Conservation (phyloP, 2,797 vertebrate genomes). For the Muscicapa comitata region DNA sequence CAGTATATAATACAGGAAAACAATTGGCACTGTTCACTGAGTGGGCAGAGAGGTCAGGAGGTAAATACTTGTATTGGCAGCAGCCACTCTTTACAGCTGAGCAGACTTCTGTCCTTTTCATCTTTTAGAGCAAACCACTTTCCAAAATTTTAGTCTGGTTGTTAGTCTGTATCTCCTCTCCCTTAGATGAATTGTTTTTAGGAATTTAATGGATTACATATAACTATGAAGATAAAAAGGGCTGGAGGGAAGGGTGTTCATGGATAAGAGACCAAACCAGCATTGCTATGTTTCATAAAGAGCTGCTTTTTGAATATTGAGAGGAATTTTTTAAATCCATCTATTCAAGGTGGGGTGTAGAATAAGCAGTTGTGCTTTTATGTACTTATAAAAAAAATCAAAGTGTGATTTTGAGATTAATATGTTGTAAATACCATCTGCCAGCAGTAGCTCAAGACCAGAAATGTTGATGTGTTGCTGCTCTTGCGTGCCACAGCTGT, state of each 20-base stretch:
- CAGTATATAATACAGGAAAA: slow-evolving; percentile 78
- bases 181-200: background rate
- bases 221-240: background rate
- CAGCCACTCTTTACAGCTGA: slow-evolving; percentile 79
- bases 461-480: background rate
- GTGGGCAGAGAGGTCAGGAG: slow-evolving; percentile 83
- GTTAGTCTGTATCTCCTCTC: background rate
- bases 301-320: background rate
- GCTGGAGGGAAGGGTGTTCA: background rate
- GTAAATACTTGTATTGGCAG: slow-evolving; percentile 80
- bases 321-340: background rate
- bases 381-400: fast-evolving
- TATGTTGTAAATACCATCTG: background rate
- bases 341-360: background rate
- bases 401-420: background rate
- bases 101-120: slow-evolving; percentile 53
- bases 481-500: background rate
- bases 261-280: background rate
- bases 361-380: background rate
- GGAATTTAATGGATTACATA: background rate
- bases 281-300: background rate
- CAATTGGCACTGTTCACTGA: slow-evolving; percentile 84
- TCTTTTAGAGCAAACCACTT: slow-evolving; percentile 9
- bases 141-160: background rate
- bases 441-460: background rate